phyloP scores from a whole-genome alignment of 2,797 vertebrate species.

The Pseudochirops cupreus region DNA sequence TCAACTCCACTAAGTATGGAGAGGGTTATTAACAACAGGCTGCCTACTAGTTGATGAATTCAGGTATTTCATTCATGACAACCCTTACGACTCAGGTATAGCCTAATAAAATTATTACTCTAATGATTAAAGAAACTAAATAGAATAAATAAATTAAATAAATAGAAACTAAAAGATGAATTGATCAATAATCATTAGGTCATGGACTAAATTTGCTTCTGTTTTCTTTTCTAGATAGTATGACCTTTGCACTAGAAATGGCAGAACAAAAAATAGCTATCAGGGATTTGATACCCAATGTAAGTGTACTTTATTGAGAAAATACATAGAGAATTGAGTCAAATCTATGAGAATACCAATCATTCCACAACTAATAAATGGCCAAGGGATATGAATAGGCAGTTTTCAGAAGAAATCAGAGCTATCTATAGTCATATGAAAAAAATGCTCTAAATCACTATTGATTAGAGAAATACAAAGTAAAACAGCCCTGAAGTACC shows the following conservation, averaged over 20 bases:
- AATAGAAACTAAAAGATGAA: not conserved
- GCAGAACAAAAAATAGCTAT: too few relatives aligned
- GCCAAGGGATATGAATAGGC: too few relatives aligned
- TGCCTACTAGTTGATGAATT: not conserved
- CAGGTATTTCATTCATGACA: not conserved
- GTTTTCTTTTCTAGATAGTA: not conserved
- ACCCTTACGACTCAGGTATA: not conserved
- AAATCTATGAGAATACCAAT: too few relatives aligned
- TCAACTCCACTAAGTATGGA: not conserved
- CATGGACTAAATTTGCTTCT: not conserved
- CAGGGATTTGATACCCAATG: too few relatives aligned
- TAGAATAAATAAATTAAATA: not conserved
- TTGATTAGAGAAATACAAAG: too few relatives aligned
- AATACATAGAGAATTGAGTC: too few relatives aligned
- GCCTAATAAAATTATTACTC: not conserved
- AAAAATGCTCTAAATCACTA: too few relatives aligned
- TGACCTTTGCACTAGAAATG: not conserved
- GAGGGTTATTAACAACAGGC: not conserved
- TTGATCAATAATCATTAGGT: not conserved
- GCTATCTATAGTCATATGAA: too few relatives aligned
- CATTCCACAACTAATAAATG: too few relatives aligned
- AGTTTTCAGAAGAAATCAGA: too few relatives aligned
- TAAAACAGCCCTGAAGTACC: too few relatives aligned
- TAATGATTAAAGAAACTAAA: not conserved
- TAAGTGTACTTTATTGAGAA: too few relatives aligned